phyloP scores from a whole-genome alignment of 1,140 invertebrate genomes.

The Hycleus phaleratus region DNA sequence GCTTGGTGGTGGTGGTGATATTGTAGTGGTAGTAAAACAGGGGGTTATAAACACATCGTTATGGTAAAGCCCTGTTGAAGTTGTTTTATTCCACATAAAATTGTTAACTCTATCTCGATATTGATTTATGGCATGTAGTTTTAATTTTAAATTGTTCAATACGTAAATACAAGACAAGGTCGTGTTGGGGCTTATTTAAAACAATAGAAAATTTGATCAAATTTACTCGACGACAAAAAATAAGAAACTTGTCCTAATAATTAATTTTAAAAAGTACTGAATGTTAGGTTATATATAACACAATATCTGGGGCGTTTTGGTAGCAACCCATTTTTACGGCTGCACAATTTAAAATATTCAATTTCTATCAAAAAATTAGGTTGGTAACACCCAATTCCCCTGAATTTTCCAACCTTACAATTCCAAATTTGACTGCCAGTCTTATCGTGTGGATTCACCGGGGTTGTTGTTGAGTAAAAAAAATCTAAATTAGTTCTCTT shows the following conservation, averaged over 20 bases:
- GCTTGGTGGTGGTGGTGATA: constrained; percentile 5
- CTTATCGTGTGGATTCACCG: too few relatives aligned
- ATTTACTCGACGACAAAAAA: too few relatives aligned
- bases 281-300: too few relatives aligned
- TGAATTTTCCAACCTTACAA: too few relatives aligned
- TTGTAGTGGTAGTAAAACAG: background rate
- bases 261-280: too few relatives aligned
- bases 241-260: too few relatives aligned
- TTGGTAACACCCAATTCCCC: background rate
- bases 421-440: too few relatives aligned
- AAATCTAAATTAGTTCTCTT: too few relatives aligned
- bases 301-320: too few relatives aligned
- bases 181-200: background rate
- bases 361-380: too few relatives aligned
- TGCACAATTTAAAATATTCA: background rate
- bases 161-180: constrained; percentile 17
- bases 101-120: constrained; percentile 36
- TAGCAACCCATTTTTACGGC: background rate
- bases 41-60: constrained; percentile 41
- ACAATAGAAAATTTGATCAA: too few relatives aligned
- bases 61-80: constrained; percentile 39
- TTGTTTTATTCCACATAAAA: constrained; percentile 36
- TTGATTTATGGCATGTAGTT: constrained; percentile 36
- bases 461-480: too few relatives aligned
- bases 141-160: constrained; percentile 23